A percentile compares a stretch with the other conserved stretches of the same genome.
These are phyloP conservation scores for Eueides isabella DNA, from an alignment of 1,140 invertebrate genomes.

Conservation along the genomic window DNA sequence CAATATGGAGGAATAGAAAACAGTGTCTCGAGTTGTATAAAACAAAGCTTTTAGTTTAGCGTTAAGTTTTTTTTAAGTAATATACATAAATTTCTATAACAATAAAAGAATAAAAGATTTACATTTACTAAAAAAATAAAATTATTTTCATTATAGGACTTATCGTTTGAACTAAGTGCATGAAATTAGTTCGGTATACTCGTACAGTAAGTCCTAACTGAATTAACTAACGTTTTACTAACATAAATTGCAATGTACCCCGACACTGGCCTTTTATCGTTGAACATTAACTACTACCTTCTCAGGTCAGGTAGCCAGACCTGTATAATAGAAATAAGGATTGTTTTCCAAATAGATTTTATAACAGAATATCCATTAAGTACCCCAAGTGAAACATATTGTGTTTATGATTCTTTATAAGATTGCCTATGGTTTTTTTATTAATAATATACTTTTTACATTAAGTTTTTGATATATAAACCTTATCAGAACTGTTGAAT, in stretches of 20 bases:
- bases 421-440: too few species aligned
- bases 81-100: too few species aligned
- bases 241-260: constrained; percentile 35
- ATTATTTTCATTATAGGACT: constrained; percentile 17
- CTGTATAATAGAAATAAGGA: constrained; percentile 12
- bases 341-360: constrained; percentile 5
- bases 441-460: too few species aligned
- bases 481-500: too few species aligned
- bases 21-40: too few species aligned
- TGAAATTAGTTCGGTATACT: constrained; percentile 27
- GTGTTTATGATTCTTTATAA: background rate
- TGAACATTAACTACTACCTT: constrained; percentile 32
- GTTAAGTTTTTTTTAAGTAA: too few species aligned
- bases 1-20: too few species aligned
- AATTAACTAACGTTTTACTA: constrained; percentile 36
- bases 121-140: too few species aligned
- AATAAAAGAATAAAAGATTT: background rate
- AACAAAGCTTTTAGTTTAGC: too few species aligned
- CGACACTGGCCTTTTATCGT: constrained; percentile 33
- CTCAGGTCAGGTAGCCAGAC: constrained; percentile 18
- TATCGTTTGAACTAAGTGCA: constrained; percentile 20
- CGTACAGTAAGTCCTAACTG: constrained; percentile 26
- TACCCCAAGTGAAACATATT: background rate
- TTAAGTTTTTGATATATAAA: too few species aligned
- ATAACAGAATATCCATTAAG: background rate